Conservation (phyloP, 2,888 invertebrate genomes). For the Caenorhabditis doughertyi region DNA sequence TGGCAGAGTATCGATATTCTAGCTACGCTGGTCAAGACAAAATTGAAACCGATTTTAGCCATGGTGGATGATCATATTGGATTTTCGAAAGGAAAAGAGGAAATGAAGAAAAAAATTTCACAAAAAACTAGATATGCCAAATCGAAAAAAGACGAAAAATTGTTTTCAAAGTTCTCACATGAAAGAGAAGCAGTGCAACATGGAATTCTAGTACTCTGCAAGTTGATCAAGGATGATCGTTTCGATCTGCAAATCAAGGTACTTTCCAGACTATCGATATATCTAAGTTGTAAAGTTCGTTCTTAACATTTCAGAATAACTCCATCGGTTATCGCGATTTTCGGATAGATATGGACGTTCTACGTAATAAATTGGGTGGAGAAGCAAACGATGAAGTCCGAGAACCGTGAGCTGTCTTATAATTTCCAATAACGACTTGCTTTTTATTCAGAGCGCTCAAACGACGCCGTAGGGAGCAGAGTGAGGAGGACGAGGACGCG, state of each 20-base stretch:
- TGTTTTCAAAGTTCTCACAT: slow-evolving; percentile 55
- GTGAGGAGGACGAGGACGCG: background rate
- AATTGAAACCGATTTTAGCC: slow-evolving; percentile 49
- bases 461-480: slow-evolving; percentile 44
- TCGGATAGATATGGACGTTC: slow-evolving; percentile 66
- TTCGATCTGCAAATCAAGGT: slow-evolving; percentile 65
- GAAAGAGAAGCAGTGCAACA: slow-evolving; percentile 63
- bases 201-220: slow-evolving; percentile 52
- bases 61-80: slow-evolving; percentile 65
- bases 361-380: slow-evolving; percentile 53
- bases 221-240: slow-evolving; percentile 64
- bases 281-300: background rate
- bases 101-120: slow-evolving; percentile 63
- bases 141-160: slow-evolving; percentile 59
- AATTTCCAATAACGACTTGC: background rate
- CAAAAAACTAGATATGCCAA: slow-evolving; percentile 59
- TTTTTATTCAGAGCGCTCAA: slow-evolving; percentile 24
- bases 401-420: slow-evolving; percentile 38
- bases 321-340: slow-evolving; percentile 72
- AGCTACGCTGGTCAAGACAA: slow-evolving; percentile 47
- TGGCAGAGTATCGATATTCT: slow-evolving; percentile 49
- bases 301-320: slow-evolving; percentile 68
- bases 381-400: slow-evolving; percentile 35
- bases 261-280: background rate
- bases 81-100: slow-evolving; percentile 63